Evolutionary conservation across 2,797 vertebrate species (phyloP).

Genomic region (Apodemus agrarius): DNA sequence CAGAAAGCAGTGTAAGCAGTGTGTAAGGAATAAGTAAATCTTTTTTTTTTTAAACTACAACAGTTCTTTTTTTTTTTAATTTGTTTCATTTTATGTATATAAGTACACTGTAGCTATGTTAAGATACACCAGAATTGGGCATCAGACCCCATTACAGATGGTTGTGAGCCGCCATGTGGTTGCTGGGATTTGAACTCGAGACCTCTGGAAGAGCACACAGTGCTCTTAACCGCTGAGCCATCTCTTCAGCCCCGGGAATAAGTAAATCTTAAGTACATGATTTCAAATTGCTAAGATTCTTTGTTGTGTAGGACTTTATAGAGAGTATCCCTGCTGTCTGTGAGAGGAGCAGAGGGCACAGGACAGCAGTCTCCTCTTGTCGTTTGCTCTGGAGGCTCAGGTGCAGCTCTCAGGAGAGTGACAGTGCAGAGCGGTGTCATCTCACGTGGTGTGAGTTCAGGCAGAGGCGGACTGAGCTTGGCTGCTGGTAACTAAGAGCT

Average conservation of each 20-base stretch:
- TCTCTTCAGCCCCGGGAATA: too few species aligned
- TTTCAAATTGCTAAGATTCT: not conserved
- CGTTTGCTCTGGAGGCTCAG: not conserved
- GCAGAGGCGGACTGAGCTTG: not conserved
- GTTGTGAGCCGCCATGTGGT: too few species aligned
- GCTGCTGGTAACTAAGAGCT: not conserved
- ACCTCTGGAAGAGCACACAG: too few species aligned
- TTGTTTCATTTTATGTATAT: too few species aligned
- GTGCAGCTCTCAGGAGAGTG: constrained; percentile 6
- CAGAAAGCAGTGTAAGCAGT: not conserved
- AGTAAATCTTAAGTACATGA: not conserved
- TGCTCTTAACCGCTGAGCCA: too few species aligned
- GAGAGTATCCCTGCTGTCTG: not conserved
- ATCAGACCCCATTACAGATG: too few species aligned
- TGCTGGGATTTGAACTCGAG: too few species aligned
- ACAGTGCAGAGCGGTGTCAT: not conserved
- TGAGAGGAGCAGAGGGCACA: not conserved
- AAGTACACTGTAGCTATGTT: too few species aligned
- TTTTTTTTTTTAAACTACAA: too few species aligned
- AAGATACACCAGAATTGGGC: too few species aligned
- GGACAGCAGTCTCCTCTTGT: not conserved
- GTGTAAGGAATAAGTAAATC: not conserved
- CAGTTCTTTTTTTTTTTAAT: too few species aligned
- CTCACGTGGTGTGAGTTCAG: not conserved
- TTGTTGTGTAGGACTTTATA: constrained; percentile 20